Percentiles rank a stretch among this genome's conserved stretches.
These are phyloP conservation scores for Luscinia luscinia DNA, from an alignment of 2,797 vertebrate species.

Conservation along the genomic window DNA sequence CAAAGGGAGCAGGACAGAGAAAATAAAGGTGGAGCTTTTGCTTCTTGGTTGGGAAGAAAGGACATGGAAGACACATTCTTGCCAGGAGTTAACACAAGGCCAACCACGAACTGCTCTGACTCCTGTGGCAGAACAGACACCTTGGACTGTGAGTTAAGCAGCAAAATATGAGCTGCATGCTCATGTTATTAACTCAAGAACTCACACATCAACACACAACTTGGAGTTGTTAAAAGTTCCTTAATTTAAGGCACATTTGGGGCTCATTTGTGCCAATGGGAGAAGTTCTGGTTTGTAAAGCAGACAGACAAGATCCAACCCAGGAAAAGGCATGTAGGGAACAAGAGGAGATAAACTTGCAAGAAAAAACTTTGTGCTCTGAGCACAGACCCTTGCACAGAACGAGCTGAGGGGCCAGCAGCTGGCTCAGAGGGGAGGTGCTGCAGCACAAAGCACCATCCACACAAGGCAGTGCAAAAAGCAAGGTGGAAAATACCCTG, in stretches of 20 bases:
- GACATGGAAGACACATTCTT: background rate
- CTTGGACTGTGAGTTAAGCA: background rate
- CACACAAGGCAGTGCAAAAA: background rate
- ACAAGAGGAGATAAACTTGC: background rate
- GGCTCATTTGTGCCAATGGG: background rate
- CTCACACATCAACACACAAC: background rate
- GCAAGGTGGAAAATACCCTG: background rate
- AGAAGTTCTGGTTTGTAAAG: background rate
- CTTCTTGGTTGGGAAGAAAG: background rate
- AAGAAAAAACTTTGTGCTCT: background rate
- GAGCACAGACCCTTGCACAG: background rate
- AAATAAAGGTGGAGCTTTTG: background rate
- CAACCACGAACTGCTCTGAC: fast-evolving
- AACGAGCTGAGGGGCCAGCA: background rate
- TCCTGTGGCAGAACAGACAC: background rate
- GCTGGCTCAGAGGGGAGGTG: background rate
- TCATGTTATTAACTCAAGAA: background rate
- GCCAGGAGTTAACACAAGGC: background rate
- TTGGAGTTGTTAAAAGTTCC: background rate
- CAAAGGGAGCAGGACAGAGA: background rate
- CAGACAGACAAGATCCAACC: background rate
- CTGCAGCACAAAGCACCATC: background rate
- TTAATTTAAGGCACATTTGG: background rate
- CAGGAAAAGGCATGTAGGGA: background rate
- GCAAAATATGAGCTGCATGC: background rate